Base-by-base conservation (phyloP, 2,797 vertebrate species). In the Lithobates pipiens region DNA sequence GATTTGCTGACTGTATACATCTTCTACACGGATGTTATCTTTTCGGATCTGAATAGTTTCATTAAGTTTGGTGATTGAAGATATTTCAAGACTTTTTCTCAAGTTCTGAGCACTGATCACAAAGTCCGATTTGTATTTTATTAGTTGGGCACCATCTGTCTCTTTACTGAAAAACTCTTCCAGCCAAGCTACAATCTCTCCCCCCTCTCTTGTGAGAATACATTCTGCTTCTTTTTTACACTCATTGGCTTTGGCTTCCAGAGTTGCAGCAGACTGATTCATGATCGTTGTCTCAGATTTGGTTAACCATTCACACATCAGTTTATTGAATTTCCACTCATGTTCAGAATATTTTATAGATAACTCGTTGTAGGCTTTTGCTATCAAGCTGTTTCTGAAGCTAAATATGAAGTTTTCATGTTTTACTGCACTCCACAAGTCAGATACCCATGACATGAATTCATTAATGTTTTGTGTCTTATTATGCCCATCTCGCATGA, bases 361-460 rank as follows among this genome's bases (percentile, higher is more conserved):
- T 18, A 95, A 76, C 13, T 91, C 68, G 39, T 91, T 91, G 74
- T 95, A 94, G 21, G 88, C 91, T 71, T 92, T 84, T 32, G 93
- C 93, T 54, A 90, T 86, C 10, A 91, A 88, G 3, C 86, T 94
- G 65, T 94, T 92, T 76, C 90, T 86, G 57, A 95, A 90, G 39
- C 89, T 88, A 74, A 93, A 85, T 4, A 90, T 80, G 76, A 73
- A 78, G 65, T 76, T 27, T 7, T 77, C 80, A 3, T 46, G 81
- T 63, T 70, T 88, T 34, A 94, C 89, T 1, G 88, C 88, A 29
- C 91, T 93, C 96, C 95, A 96, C 77, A 96, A 88, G 65, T 88
- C 86, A 73, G 78, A 87, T 82, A 96, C 89, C 76, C 90, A 92
- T 81, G 89, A 90, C 23, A 94, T 90, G 77, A 97, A 94, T 85